A percentile compares a stretch with the other conserved stretches of the same genome.
Conservation (phyloP, 2,888 invertebrate genomes). For the Melieria crassipennis region DNA sequence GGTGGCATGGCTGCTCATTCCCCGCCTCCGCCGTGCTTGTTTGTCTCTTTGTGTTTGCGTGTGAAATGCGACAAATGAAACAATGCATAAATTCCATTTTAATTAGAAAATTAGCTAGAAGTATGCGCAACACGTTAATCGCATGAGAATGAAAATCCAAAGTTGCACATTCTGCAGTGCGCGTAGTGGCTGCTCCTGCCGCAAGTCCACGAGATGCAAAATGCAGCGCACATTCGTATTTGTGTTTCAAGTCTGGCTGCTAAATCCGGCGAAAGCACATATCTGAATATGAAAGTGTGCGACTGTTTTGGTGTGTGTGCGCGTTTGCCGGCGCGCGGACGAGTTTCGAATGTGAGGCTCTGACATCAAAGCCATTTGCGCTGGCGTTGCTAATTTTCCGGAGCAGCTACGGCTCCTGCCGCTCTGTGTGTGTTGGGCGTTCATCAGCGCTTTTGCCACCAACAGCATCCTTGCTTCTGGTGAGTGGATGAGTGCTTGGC, state of each 20-base stretch:
- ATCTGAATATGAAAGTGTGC: not conserved
- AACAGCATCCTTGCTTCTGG: too few species aligned
- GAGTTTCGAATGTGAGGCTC: conserved; percentile 17
- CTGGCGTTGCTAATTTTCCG: conserved; percentile 27
- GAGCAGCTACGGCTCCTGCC: conserved; percentile 13
- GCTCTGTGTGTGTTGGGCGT: not conserved
- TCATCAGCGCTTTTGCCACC: conserved; percentile 3
- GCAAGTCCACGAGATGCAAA: too few species aligned
- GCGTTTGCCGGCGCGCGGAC: not conserved
- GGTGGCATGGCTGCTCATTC: too few species aligned
- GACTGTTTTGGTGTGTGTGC: not conserved
- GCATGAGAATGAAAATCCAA: conserved; percentile 53
- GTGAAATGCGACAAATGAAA: too few species aligned
- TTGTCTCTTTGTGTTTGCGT: too few species aligned
- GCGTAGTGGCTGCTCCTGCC: not conserved
- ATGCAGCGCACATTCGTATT: too few species aligned
- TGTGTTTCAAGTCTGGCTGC: not conserved
- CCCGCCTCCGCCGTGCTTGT: too few species aligned
- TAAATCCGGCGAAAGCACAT: not conserved
- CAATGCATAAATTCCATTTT: conserved; percentile 54
- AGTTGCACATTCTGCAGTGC: conserved; percentile 24
- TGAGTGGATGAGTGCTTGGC: conserved; percentile 4
- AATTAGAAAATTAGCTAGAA: conserved; percentile 67
- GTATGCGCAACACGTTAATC: conserved; percentile 67
- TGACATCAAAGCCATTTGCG: conserved; percentile 36